Percentiles rank a stretch among this genome's conserved stretches.
Conservation (phyloP, 2,797 vertebrate species). For the Steatocranus sp. region DNA sequence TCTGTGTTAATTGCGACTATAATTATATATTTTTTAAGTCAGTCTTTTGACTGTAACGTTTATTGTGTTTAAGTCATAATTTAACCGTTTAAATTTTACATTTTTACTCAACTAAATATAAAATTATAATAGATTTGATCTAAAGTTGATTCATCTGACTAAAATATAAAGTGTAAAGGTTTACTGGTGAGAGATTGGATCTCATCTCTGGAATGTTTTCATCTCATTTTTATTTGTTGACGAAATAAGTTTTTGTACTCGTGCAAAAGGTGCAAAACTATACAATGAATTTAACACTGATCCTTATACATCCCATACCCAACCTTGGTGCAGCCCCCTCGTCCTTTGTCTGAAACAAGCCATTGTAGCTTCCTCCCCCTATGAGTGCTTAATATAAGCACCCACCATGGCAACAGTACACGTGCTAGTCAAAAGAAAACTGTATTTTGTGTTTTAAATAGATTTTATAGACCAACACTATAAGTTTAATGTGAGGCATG, state of each 20-base stretch:
- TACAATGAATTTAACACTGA: background rate
- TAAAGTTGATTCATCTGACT: background rate
- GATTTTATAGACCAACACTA: background rate
- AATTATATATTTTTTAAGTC: background rate
- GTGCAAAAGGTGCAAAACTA: background rate
- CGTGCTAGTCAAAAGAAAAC: background rate
- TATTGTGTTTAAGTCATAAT: background rate
- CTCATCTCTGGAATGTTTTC: background rate
- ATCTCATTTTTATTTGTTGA: background rate
- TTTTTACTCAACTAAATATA: background rate
- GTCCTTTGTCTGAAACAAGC: background rate
- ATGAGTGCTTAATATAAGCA: background rate
- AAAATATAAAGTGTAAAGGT: background rate
- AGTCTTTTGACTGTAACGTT: background rate
- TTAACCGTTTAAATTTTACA: background rate
- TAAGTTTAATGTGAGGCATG: background rate
- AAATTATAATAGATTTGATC: background rate
- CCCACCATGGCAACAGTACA: background rate
- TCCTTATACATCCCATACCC: background rate
- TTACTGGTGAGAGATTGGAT: background rate
- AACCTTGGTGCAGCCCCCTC: background rate
- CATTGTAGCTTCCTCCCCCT: background rate
- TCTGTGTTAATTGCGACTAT: background rate
- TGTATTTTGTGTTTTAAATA: background rate
- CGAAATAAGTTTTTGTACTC: background rate